Evolutionary conservation across 2,113 vertebrate species (phyloP).

Genomic region (Prionailurus viverrinus): DNA sequence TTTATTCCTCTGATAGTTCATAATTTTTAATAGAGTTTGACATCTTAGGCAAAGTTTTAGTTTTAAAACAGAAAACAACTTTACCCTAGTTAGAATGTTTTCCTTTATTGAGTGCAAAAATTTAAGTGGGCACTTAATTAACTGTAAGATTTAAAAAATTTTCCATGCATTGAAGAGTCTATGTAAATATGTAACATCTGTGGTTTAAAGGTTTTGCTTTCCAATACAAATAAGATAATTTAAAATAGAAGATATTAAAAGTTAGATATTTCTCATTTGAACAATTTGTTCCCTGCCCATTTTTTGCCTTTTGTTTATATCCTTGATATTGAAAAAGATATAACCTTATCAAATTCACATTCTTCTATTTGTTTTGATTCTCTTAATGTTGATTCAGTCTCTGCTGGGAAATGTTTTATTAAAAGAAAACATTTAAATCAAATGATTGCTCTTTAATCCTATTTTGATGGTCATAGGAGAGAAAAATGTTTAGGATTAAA

Average conservation of each 20-base stretch:
- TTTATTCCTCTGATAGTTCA: constrained; percentile 21
- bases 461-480: background rate
- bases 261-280: constrained; percentile 33
- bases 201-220: constrained; percentile 7
- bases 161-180: background rate
- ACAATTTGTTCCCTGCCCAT: background rate
- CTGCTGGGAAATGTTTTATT: constrained; percentile 28
- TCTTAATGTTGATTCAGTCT: background rate
- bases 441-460: background rate
- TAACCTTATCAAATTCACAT: background rate
- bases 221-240: background rate
- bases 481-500: background rate
- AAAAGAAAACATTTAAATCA: constrained; percentile 1
- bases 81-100: constrained; percentile 11
- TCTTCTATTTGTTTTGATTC: constrained; percentile 35
- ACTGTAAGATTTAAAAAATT: background rate
- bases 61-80: constrained; percentile 26
- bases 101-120: background rate
- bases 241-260: constrained; percentile 20
- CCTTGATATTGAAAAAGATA: background rate
- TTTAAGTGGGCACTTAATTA: constrained; percentile 2
- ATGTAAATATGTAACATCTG: background rate
- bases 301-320: constrained; percentile 23
- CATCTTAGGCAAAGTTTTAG: background rate
- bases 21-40: constrained; percentile 51